Base-by-base conservation (phyloP, 1,140 invertebrate genomes). In the Whitmania pigra region DNA sequence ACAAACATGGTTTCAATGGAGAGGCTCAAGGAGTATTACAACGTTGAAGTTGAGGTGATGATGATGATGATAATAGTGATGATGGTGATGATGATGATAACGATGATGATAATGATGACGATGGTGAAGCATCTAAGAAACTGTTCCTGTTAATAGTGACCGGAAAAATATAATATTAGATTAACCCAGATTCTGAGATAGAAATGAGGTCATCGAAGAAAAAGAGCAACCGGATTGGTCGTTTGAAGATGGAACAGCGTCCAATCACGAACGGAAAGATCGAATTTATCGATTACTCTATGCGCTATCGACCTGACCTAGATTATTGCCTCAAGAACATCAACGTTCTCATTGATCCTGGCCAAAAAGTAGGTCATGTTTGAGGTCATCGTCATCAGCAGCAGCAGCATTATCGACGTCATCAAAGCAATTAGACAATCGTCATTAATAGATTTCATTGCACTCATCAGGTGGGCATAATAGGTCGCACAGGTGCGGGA, bases 401-500 rank as follows among this genome's bases (percentile, higher is more conserved):
- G 3, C 57, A 69, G 7, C 25, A 13, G 7, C 29, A 13, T 25
- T 2, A 63, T 63, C 29, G 22, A 11, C 18, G 11, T 22, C 57
- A 69, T 69, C 25, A 13, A 69, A 69, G n/a, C n/a, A 69, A 69
- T n/a, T 22, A 20, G 22, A 67, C 31, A 22, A 36, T 67, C 31
- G 29, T 22, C 31, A 31, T 5, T 27, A 27, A 17, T 57, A 9
- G 54, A 2, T n/a, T 57, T 20, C 54, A 20, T 9, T 31, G 29
- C 7, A 70, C 72, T n/a, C 69, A 49, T 13, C 43, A 81, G 81
- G 77, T 92, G 71, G 89, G 90, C 2, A 89, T 93, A 72, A 90
- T 92, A 22, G 92, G 92, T 31, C 81, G 87, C 74, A 88, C 87
- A 15, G 93, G 93, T 0, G 92, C 93, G 53, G 93, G 93, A 20